Conservation (phyloP, 1,140 invertebrate species). For the Saccostrea cuccullata region DNA sequence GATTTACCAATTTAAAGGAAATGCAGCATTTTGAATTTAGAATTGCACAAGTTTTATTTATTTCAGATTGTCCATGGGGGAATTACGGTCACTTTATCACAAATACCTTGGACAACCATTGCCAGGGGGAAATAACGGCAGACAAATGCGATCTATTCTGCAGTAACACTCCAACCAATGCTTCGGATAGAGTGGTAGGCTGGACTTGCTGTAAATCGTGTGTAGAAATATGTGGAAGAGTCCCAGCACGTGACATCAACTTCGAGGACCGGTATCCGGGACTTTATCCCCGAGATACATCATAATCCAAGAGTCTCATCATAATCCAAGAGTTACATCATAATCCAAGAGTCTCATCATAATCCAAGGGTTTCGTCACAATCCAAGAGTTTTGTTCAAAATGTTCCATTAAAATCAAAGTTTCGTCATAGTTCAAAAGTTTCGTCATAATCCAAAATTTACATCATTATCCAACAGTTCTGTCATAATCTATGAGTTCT, state of each 20-base stretch:
- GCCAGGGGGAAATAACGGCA: not conserved
- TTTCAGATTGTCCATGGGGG: not conserved
- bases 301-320: too few species aligned
- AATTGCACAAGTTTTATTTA: not conserved
- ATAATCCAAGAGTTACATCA: too few species aligned
- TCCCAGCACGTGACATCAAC: not conserved
- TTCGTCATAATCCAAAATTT: too few species aligned
- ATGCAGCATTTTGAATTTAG: too few species aligned
- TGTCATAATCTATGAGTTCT: too few species aligned
- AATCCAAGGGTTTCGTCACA: too few species aligned
- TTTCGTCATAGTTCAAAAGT: too few species aligned
- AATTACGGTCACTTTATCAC: not conserved
- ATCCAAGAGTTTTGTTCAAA: too few species aligned
- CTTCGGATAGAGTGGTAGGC: not conserved
- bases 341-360: too few species aligned
- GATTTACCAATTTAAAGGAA: too few species aligned
- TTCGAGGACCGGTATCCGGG: not conserved
- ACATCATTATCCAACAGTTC: too few species aligned
- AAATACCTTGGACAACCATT: not conserved
- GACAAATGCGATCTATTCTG: not conserved
- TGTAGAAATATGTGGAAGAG: not conserved
- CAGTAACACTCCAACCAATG: not conserved
- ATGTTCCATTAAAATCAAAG: too few species aligned
- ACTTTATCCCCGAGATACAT: not conserved
- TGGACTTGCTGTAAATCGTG: not conserved